phyloP scores from a whole-genome alignment of 2,888 invertebrate species.

The Aplocera efformata region DNA sequence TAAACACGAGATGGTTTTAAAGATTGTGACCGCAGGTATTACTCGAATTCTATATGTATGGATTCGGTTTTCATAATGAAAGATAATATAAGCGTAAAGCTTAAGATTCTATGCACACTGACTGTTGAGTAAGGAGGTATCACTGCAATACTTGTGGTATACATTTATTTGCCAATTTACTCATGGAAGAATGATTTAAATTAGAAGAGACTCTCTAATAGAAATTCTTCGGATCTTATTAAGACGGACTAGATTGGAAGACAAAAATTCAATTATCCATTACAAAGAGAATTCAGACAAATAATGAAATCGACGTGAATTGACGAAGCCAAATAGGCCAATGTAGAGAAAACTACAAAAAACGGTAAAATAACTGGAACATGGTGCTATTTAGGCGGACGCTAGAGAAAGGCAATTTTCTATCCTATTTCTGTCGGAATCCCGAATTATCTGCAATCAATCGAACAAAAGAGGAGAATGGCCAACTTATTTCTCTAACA shows the following conservation, averaged over 20 bases:
- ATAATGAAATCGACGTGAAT: slow-evolving; percentile 16
- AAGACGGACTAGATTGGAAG: slow-evolving; percentile 6
- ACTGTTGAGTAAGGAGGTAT: neutral
- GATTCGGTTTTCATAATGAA: neutral
- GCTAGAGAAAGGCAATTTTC: slow-evolving; percentile 28
- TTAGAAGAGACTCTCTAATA: neutral
- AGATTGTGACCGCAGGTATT: slow-evolving; percentile 16
- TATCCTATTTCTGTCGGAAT: slow-evolving; percentile 38
- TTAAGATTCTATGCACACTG: too few relatives aligned
- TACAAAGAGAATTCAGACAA: slow-evolving; percentile 10
- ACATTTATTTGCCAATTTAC: too few relatives aligned
- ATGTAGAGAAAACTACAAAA: slow-evolving; percentile 23
- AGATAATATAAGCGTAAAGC: too few relatives aligned
- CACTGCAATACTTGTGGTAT: too few relatives aligned
- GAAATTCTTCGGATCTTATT: slow-evolving; percentile 1
- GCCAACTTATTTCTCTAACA: slow-evolving; percentile 52
- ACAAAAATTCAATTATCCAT: slow-evolving; percentile 15
- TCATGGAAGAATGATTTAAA: neutral
- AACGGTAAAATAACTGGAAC: slow-evolving; percentile 13
- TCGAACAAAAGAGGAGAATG: slow-evolving; percentile 61
- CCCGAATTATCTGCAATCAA: slow-evolving; percentile 70
- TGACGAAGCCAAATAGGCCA: slow-evolving; percentile 19
- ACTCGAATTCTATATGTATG: slow-evolving; percentile 9
- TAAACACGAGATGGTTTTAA: slow-evolving; percentile 20
- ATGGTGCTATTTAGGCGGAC: slow-evolving; percentile 21